phyloP scores from a whole-genome alignment of 2,113 vertebrate species.

The Rhineura floridana region DNA sequence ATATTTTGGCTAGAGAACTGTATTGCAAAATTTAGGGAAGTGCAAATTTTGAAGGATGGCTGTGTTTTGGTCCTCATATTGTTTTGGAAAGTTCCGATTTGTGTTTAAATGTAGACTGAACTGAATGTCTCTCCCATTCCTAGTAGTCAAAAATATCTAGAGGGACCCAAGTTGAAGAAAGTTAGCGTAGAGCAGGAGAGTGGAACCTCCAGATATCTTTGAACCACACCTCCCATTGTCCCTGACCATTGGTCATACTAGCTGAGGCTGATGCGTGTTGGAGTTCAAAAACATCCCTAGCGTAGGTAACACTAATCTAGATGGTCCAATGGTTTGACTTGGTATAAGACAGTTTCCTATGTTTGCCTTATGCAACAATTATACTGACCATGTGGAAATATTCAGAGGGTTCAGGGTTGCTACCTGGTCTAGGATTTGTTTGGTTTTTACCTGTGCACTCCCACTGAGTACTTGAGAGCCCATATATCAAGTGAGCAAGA shows the following conservation, averaged over 20 bases:
- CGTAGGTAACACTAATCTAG: neutral
- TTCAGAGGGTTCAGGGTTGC: neutral
- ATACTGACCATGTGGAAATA: neutral
- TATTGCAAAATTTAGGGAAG: no score
- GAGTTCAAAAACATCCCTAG: neutral
- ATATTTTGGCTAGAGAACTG: no score
- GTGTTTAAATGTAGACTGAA: no score
- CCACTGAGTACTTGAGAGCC: neutral
- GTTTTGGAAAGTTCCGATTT: no score
- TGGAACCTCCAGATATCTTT: neutral
- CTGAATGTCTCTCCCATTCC: no score
- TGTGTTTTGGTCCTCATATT: no score
- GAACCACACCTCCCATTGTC: neutral
- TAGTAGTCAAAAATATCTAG: no score
- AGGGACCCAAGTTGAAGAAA: no score
- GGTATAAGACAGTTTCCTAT: neutral
- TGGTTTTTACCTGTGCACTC: no score
- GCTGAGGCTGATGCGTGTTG: neutral
- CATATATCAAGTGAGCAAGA: neutral
- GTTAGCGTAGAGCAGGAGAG: no score
- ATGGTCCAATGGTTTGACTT: neutral
- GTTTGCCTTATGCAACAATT: neutral
- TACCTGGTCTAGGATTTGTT: no score
- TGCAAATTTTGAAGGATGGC: no score
- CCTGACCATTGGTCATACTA: neutral